phyloP scores from a whole-genome alignment of 2,797 vertebrate species.

The Spondyliosoma cantharus region DNA sequence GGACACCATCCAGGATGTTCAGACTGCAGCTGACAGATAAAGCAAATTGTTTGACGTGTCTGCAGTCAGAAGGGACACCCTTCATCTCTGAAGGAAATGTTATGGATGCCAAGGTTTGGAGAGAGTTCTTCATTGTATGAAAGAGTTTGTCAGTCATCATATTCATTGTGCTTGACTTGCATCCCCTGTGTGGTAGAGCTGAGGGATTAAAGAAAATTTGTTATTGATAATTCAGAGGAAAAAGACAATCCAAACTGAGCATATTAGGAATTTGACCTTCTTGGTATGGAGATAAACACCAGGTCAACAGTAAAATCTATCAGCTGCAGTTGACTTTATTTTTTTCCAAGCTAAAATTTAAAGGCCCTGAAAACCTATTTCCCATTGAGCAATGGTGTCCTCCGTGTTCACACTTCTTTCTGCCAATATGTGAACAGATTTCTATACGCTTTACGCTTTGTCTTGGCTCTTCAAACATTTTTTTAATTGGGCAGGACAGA shows the following conservation, averaged over 20 bases:
- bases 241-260: neutral
- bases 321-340: neutral
- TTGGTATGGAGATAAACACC: neutral
- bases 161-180: neutral
- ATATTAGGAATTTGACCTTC: neutral
- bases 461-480: no score
- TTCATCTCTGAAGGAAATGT: neutral
- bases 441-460: neutral
- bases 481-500: neutral
- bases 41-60: neutral
- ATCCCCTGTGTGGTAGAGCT: neutral
- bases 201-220: neutral
- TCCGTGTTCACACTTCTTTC: neutral
- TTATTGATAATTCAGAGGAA: neutral
- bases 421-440: neutral
- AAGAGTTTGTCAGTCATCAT: neutral
- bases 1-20: slow-evolving; percentile 1
- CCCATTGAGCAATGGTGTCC: no score
- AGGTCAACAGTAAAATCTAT: neutral
- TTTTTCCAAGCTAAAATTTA: neutral
- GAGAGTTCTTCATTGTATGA: neutral
- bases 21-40: slow-evolving; percentile 7
- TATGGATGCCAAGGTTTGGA: neutral
- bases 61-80: neutral
- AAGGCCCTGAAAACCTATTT: neutral